Percentiles rank a stretch among this genome's conserved stretches.
Conservation (phyloP, 2,797 vertebrate species). For the Syncerus caffer region DNA sequence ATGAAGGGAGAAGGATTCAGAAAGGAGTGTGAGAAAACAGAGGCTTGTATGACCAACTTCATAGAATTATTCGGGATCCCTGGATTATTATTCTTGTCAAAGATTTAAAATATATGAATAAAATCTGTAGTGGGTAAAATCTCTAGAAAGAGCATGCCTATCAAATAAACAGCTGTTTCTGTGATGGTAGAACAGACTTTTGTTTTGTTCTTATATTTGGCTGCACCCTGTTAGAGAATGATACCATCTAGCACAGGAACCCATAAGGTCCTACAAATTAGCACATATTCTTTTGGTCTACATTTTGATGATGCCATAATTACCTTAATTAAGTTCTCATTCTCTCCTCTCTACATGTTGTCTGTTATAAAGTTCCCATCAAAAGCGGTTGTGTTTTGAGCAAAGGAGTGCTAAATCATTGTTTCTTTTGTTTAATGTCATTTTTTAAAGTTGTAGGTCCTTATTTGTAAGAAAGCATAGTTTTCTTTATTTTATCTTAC, state of each 20-base stretch:
- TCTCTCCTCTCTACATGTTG: not conserved
- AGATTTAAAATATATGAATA: not conserved
- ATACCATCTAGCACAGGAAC: not conserved
- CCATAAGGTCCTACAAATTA: not conserved
- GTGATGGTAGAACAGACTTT: not conserved
- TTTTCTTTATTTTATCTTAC: slow-evolving; percentile 23
- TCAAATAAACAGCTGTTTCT: not conserved
- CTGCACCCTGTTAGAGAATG: not conserved
- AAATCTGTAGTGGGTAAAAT: not conserved
- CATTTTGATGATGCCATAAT: not conserved
- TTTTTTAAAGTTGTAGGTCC: not conserved
- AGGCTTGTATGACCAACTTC: not conserved
- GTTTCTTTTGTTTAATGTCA: not conserved
- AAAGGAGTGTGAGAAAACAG: not conserved
- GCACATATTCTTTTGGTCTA: not conserved
- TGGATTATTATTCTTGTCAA: not conserved
- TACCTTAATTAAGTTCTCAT: not conserved
- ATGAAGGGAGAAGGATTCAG: not conserved
- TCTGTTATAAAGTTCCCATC: not conserved
- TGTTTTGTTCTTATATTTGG: not conserved
- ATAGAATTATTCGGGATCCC: not conserved
- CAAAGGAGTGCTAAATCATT: not conserved
- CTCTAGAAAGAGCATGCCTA: not conserved
- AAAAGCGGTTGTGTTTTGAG: not conserved
- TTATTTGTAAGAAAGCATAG: not conserved